Evolutionary conservation across 2,888 invertebrate genomes (phyloP).

Genomic region (Himalopsyche kuldschensis): DNA sequence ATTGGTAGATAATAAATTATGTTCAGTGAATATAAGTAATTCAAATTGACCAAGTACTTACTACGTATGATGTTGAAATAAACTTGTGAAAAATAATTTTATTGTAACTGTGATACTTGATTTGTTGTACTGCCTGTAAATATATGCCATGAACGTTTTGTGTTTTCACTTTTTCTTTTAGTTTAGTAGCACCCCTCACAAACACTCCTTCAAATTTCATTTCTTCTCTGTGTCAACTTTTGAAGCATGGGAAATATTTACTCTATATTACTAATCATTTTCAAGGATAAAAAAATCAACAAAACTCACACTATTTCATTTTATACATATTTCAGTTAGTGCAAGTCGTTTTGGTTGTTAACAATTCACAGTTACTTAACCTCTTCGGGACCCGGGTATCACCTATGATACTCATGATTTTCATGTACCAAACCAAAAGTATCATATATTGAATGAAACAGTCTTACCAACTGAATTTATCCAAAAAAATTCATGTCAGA

Average conservation of each 20-base stretch:
- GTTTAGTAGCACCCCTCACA: conserved; percentile 3
- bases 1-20: conserved; percentile 33
- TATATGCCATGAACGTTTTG: conserved; percentile 41
- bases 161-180: conserved; percentile 27
- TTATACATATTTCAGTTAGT: too few species aligned
- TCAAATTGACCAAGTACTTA: conserved; percentile 40
- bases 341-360: too few species aligned
- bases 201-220: neutral
- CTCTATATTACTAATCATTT: neutral
- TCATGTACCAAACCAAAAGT: too few species aligned
- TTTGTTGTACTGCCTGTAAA: conserved; percentile 41
- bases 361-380: too few species aligned
- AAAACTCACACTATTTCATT: neutral
- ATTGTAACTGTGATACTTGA: conserved; percentile 40
- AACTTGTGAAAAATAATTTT: conserved; percentile 40
- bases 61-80: conserved; percentile 39
- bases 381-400: too few species aligned
- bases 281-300: neutral
- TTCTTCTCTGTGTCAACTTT: neutral
- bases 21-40: conserved; percentile 39
- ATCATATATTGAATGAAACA: too few species aligned
- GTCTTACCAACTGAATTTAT: too few species aligned
- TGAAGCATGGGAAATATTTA: neutral
- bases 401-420: too few species aligned
- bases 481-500: too few species aligned